phyloP scores from a whole-genome alignment of 2,797 vertebrate genomes.

The Knipowitschia caucasica region DNA sequence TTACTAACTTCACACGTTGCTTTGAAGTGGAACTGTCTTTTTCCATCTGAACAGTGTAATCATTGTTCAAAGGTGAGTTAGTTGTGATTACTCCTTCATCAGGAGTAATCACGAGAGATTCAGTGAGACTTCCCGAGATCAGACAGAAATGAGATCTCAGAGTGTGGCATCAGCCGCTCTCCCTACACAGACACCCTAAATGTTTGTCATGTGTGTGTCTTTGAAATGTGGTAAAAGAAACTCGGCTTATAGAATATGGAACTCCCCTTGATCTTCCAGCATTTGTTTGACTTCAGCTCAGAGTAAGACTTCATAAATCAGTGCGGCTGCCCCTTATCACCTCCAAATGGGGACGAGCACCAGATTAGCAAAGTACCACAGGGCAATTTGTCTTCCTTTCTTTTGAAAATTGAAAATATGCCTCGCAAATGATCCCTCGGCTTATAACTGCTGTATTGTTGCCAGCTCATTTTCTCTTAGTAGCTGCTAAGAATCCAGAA shows the following conservation, averaged over 20 bases:
- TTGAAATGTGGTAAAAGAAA: not conserved
- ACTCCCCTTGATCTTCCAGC: not conserved
- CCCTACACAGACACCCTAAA: not conserved
- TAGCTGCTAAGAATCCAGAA: constrained; percentile 24
- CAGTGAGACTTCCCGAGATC: not conserved
- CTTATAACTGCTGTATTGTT: not conserved
- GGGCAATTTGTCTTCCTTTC: constrained; percentile 21
- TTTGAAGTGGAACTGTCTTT: not conserved
- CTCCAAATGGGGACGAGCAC: constrained; percentile 33
- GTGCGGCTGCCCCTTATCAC: constrained; percentile 16
- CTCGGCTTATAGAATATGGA: not conserved
- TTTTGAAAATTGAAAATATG: constrained; percentile 41
- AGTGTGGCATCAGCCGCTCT: not conserved
- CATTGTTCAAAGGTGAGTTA: not conserved
- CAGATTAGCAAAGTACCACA: constrained; percentile 37
- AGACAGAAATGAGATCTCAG: not conserved
- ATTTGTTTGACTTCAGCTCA: not conserved
- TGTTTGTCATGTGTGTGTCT: not conserved
- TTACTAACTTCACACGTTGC: too few species aligned
- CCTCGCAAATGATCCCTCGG: constrained; percentile 27
- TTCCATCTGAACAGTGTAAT: not conserved
- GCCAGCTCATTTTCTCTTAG: constrained; percentile 4
- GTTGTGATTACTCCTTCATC: not conserved
- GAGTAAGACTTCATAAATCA: constrained; percentile 12
- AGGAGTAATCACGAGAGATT: not conserved